Evolutionary conservation across 2,888 invertebrate genomes (phyloP), one percentile per base, ranked within the genome.

Genomic region (Pterostichus niger): DNA sequence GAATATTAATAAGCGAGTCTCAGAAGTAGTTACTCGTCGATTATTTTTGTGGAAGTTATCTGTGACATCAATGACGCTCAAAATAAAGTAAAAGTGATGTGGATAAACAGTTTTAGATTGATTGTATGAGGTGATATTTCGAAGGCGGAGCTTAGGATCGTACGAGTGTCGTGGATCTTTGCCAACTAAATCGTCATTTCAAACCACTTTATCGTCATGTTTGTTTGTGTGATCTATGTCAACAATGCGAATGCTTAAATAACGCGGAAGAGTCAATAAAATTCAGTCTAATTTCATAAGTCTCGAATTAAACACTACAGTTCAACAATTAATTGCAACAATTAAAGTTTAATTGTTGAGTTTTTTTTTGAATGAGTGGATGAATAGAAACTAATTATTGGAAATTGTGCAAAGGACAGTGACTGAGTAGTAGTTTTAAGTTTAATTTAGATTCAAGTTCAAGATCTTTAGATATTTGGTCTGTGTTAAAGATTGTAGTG

Each of bases 121-220:
- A 24, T 24, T 24, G 24, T n/a, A 84, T 84, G 84, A 84, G 84
- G 83, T 84, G 84, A 84, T 84, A 33, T 79, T 64, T 79, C 2
- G 40, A 31, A 76, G 84, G 84, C 82, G 84, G 84, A 82, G 84
- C 82, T 44, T 64, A n/a, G 40, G 15, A 84, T 84, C 84, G 82
- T 84, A 79, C 75, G 84, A 84, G 78, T 52, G 35, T n/a, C 11
- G 9, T 75, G 75, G 49, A 49, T 49, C 52, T 75, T 0, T 52
- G 75, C 52, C 75, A 75, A 52, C 15, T 15, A 44, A 40, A 13
- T 71, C 68, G 68, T 71, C 68, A 71, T 71, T 44, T 44, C 17
- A 49, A 46, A 44, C 31, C 76, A 54, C 33, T 64, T 35, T 13
- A 64, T 31, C 52, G 80, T 49, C 24, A 35, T 73, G 40, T 54